Conservation (phyloP, 1,140 invertebrate genomes). For the Drosophila miranda region DNA sequence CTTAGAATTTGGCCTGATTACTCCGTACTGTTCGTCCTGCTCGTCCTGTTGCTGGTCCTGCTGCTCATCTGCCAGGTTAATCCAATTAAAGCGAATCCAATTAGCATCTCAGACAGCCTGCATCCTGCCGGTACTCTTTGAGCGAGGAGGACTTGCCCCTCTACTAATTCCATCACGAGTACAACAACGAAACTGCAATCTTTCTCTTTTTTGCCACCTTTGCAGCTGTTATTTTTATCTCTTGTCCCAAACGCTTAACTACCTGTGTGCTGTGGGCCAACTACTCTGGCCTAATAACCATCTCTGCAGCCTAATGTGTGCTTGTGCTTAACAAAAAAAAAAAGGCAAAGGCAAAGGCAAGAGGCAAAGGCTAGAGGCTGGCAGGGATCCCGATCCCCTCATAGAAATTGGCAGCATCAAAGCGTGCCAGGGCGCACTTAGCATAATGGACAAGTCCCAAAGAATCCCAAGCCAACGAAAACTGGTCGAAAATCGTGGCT, state of each 20-base stretch:
- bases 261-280: constrained; percentile 15
- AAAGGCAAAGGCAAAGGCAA: constrained; percentile 11
- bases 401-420: constrained; percentile 50
- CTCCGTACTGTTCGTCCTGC: constrained; percentile 16
- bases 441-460: constrained; percentile 57
- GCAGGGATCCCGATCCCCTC: not conserved
- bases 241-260: constrained; percentile 24
- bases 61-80: constrained; percentile 27
- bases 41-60: too few relatives aligned
- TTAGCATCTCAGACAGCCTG: constrained; percentile 54
- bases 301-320: constrained; percentile 56
- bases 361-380: not conserved
- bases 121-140: constrained; percentile 8
- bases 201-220: constrained; percentile 9
- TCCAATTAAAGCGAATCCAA: constrained; percentile 63
- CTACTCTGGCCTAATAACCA: constrained; percentile 68
- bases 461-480: constrained; percentile 17
- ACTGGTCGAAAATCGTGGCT: constrained; percentile 60
- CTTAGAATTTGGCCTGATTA: constrained; percentile 33
- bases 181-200: constrained; percentile 57
- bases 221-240: constrained; percentile 19
- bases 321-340: constrained; percentile 59
- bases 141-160: constrained; percentile 8
- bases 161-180: constrained; percentile 63
- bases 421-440: constrained; percentile 61